These are phyloP conservation scores for Actinernus sp. DNA, from an alignment of 92 coral and sea anemone species.

Conservation along the genomic window DNA sequence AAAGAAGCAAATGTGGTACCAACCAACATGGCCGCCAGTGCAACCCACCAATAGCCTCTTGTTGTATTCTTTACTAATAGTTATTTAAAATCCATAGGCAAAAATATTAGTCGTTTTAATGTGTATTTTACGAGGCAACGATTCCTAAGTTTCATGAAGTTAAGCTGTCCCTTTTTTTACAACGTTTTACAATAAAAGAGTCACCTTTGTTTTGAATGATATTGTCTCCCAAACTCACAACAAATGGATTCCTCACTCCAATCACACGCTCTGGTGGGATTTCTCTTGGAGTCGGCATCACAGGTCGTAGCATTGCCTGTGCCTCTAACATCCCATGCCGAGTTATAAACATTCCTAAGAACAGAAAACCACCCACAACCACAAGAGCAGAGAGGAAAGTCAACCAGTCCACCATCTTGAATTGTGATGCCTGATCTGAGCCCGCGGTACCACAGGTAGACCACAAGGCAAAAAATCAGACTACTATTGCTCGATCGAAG, in stretches of 20 bases:
- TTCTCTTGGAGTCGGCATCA: conserved; percentile 52
- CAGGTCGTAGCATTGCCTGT: conserved; percentile 62
- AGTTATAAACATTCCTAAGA: conserved; percentile 71
- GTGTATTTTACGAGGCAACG: too few species aligned
- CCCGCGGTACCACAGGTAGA: conserved; percentile 27
- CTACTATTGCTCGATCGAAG: too few species aligned
- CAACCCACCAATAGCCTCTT: too few species aligned
- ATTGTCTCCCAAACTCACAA: conserved; percentile 34
- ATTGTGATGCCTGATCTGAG: conserved; percentile 1
- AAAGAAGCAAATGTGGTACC: too few species aligned
- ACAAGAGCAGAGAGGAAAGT: conserved; percentile 62
- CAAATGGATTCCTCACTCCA: conserved; percentile 87
- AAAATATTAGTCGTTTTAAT: too few species aligned
- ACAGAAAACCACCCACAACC: conserved; percentile 64
- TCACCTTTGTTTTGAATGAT: conserved; percentile 7
- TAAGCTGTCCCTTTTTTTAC: too few species aligned
- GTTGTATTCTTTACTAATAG: too few species aligned
- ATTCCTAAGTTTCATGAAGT: too few species aligned
- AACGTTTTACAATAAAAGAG: too few species aligned
- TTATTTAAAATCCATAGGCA: too few species aligned
- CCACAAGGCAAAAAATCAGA: too few species aligned
- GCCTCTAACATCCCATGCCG: conserved; percentile 78
- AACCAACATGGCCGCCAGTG: too few species aligned
- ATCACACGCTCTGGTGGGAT: conserved; percentile 73
- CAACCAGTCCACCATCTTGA: conserved; percentile 81